A percentile compares a stretch with the other conserved stretches of the same genome.
These are phyloP conservation scores for Platysteira castanea DNA, from an alignment of 2,113 vertebrate genomes.

Conservation along the genomic window DNA sequence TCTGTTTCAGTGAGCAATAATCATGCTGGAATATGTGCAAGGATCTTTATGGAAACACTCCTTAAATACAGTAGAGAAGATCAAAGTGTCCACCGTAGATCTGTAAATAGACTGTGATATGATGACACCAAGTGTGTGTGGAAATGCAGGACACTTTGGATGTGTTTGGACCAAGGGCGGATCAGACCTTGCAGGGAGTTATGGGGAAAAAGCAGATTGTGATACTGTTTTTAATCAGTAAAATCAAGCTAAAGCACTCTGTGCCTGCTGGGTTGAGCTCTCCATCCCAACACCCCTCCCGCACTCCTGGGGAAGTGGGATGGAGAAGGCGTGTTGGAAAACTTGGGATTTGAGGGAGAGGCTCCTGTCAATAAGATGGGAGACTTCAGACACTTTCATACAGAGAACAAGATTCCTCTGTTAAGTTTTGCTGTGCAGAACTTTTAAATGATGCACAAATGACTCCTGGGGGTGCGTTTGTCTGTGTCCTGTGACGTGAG, in stretches of 20 bases:
- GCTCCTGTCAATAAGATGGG: neutral
- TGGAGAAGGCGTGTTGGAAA: neutral
- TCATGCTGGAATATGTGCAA: neutral
- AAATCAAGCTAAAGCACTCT: neutral
- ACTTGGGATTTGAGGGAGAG: neutral
- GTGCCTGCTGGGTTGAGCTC: neutral
- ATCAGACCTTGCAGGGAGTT: neutral
- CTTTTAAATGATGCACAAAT: neutral
- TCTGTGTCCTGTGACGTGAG: neutral
- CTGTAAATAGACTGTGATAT: neutral
- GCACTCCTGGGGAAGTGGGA: fast-evolving
- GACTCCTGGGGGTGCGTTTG: neutral
- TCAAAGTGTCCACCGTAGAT: neutral
- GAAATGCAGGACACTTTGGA: neutral
- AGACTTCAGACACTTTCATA: neutral
- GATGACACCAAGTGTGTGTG: fast-evolving
- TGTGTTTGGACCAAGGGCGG: neutral
- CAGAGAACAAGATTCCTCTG: neutral
- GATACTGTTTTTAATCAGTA: neutral
- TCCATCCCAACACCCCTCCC: neutral
- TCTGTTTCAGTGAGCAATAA: neutral
- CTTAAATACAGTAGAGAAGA: neutral
- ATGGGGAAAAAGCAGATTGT: neutral
- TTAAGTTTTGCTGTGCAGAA: neutral
- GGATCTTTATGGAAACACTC: neutral